Conservation (phyloP, 2,113 vertebrate species). For the Ginglymostoma cirratum region DNA sequence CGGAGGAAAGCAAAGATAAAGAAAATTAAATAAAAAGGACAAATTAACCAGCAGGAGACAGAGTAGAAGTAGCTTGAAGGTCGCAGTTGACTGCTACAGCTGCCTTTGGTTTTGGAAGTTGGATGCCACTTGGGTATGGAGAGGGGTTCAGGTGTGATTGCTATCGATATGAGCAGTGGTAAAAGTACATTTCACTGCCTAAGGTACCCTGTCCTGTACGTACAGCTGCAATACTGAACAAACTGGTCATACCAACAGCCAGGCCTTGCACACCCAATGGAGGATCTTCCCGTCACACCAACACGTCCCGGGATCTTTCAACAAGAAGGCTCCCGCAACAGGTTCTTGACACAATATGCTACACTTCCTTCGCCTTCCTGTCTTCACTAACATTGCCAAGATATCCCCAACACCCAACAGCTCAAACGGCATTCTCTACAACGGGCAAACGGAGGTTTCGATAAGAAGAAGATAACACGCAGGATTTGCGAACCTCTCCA, state of each 20-base stretch:
- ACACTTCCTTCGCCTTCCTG: background rate
- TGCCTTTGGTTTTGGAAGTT: background rate
- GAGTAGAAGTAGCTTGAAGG: background rate
- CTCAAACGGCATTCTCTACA: background rate
- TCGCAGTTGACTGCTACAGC: background rate
- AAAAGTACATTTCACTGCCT: background rate
- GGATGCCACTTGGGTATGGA: background rate
- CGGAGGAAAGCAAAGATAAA: background rate
- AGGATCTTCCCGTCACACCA: background rate
- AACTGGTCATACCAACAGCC: background rate
- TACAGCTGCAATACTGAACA: background rate
- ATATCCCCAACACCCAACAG: background rate
- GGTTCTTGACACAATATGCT: background rate
- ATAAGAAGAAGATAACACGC: background rate
- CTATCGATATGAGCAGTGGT: too few species aligned
- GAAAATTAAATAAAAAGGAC: background rate
- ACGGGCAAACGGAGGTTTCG: background rate
- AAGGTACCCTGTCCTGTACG: background rate
- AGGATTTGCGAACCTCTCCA: background rate
- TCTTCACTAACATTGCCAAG: background rate
- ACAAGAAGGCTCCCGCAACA: background rate
- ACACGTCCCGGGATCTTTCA: background rate
- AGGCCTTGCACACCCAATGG: background rate
- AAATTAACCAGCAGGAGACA: background rate
- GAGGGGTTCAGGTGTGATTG: background rate